Evolutionary conservation across 2,797 vertebrate genomes (phyloP), one percentile per base, ranked within the genome.

Genomic region (Poliocrania exsul): DNA sequence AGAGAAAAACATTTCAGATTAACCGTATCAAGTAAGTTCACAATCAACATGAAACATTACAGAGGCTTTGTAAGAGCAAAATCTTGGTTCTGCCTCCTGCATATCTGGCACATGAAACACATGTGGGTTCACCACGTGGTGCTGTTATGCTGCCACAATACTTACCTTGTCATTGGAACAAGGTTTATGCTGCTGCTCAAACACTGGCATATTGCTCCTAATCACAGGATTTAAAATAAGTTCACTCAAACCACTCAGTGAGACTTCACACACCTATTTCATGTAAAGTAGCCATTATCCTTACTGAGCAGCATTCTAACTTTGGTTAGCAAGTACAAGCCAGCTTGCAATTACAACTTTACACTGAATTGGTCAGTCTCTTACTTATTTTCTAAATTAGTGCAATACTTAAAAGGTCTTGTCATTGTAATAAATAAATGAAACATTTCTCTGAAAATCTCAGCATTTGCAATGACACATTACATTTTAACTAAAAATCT

Each of bases 1-100:
- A 92, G 94, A 94, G 86, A 95, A 88, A 96, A 94, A 95, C 46
- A 94, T 86, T 94, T 90, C 81, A 90, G 73, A 83, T 94, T 94
- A 92, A 94, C 90, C 86, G 86, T 2, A 79, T 47, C 28, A 86
- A 86, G 25, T 6, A 95, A 77, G 54, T 61, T 92, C n/a, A 88
- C 54, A 82, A 58, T 50, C 72, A 91, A 58, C 25, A 92, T 11
- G 31, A 93, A 92, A 94, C 24, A 86, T 83, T 35, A 88, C 37
- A 86, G 66, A 92, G 8, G 38, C 26, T 74, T 40, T 44, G 37
- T 23, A 62, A 64, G 33, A 86, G 49, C n/a, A 75, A 66, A 69
- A 20, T 20, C n/a, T 47, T 85, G 31, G 23, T 80, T 77, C 25
- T 71, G 18, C 29, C 42, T 84, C 58, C 54, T 74, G 64, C 16